Base-by-base conservation (phyloP, 2,888 invertebrate species). In the Aplocera efformata region DNA sequence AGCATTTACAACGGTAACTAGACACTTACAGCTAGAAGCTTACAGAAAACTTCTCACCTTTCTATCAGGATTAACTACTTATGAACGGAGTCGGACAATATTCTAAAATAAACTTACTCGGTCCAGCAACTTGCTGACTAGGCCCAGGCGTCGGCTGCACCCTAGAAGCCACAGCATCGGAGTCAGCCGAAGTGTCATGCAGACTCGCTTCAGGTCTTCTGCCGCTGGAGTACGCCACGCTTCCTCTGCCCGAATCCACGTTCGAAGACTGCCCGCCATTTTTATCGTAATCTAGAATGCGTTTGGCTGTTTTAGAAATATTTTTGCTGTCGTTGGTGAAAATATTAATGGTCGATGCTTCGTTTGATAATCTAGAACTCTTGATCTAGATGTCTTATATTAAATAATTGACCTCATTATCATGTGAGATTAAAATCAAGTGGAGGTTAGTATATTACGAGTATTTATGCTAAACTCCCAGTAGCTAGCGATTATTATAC, bases 171-270 rank as follows among this genome's bases (percentile, higher is more conserved):
- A 81, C 83, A 7, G 89, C 88, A 60, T 91, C 91, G 0, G 90
- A 89, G 57, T 92, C 92, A 1, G 89, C 90, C 25, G 90, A 90
- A 1, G 90, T 89, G 57, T 91, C 91, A 11, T 84, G 89, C 5
- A 85, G 74, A 45, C 88, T 86, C 0, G 83, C 83, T 26, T 91
- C 91, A 1, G 85, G 81, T 59, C 92, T 79, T 48, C 93, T 79
- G 1, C 93, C 94, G 62, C 94, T 94, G 24, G 94, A 94, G 73
- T 94, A 94, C 28, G 94, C 93, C 4, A 94, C 94, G 67, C 94
- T 94, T n/a, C 94, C 94, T 53, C 94, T 85, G 9, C 94, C 94
- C 0, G 94, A 94, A 73, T 94, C 94, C 10, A 93, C 93, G 67
- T 94, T 94, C 0, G 93, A 94, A 7, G 92, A 93, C 53, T 92